Conservation (phyloP, 2,888 invertebrate genomes). For the Andrena bucephala region DNA sequence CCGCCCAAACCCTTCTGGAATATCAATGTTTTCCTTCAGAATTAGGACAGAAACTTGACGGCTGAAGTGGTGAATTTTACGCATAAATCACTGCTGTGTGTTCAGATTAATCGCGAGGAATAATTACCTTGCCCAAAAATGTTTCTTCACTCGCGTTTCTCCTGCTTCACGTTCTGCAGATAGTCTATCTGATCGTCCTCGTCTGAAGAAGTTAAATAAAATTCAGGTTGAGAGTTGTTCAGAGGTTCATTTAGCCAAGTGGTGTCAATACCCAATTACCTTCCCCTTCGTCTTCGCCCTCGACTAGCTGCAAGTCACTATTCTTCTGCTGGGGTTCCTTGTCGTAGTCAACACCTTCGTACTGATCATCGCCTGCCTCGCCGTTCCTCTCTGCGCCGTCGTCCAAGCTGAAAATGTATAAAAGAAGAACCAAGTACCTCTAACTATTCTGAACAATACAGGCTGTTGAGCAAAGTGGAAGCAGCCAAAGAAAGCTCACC, state of each 20-base stretch:
- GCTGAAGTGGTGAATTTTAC: background rate
- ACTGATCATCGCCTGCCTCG: slow-evolving; percentile 79
- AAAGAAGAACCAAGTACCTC: background rate
- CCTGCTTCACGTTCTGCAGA: slow-evolving; percentile 70
- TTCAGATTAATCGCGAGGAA: background rate
- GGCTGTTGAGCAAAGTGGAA: background rate
- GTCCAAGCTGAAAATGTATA: slow-evolving; percentile 74
- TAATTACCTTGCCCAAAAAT: background rate
- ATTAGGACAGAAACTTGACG: background rate
- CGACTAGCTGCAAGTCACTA: slow-evolving; percentile 77
- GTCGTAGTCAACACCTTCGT: slow-evolving; percentile 79
- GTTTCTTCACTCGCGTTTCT: slow-evolving; percentile 61
- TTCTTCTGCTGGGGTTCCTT: slow-evolving; percentile 80
- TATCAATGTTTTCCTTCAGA: background rate
- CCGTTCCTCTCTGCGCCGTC: slow-evolving; percentile 74
- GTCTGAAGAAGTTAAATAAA: slow-evolving; percentile 68
- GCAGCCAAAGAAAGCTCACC: slow-evolving; percentile 59
- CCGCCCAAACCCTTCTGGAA: background rate
- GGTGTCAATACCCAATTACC: slow-evolving; percentile 64
- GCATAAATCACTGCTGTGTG: background rate
- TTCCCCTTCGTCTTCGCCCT: slow-evolving; percentile 82
- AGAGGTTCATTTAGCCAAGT: too few species aligned
- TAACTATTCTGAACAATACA: too few species aligned
- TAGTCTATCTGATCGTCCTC: slow-evolving; percentile 78
- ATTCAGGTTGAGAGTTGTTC: background rate